Conservation (phyloP, 1,140 invertebrate species). For the Micrasema minimum region DNA sequence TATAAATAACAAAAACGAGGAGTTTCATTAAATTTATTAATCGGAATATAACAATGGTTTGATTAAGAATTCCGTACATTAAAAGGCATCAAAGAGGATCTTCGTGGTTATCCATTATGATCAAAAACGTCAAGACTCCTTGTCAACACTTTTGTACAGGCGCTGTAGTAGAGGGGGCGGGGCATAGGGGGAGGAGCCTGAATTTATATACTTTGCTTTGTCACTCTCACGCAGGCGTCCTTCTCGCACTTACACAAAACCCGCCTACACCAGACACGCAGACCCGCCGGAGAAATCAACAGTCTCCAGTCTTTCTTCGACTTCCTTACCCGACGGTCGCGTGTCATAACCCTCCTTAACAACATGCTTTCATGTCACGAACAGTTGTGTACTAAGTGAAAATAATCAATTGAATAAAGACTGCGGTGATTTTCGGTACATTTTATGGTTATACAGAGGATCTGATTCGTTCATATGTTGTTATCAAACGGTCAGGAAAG, state of each 20-base stretch:
- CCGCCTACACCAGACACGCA: background rate
- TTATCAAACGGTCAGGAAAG: constrained; percentile 30
- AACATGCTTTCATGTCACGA: background rate
- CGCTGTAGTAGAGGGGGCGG: constrained; percentile 40
- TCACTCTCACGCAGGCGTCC: background rate
- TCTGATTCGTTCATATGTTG: constrained; percentile 29
- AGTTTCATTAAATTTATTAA: no score
- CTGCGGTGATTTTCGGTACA: background rate
- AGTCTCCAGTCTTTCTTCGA: constrained; percentile 9
- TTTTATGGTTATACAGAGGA: constrained; percentile 18
- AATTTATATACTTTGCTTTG: background rate
- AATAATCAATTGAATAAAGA: background rate
- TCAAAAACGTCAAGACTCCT: constrained; percentile 29
- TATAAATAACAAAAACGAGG: no score
- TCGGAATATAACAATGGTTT: constrained; percentile 1
- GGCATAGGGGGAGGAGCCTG: background rate
- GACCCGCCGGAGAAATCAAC: constrained; percentile 11
- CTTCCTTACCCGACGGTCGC: background rate
- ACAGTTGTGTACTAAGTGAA: background rate
- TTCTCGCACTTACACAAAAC: no score
- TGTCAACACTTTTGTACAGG: constrained; percentile 44
- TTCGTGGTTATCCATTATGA: constrained; percentile 69
- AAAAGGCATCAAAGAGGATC: background rate
- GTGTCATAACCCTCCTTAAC: background rate
- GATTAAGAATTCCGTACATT: constrained; percentile 2